Conservation (phyloP, 2,797 vertebrate species). For the Myotis pilosus region DNA sequence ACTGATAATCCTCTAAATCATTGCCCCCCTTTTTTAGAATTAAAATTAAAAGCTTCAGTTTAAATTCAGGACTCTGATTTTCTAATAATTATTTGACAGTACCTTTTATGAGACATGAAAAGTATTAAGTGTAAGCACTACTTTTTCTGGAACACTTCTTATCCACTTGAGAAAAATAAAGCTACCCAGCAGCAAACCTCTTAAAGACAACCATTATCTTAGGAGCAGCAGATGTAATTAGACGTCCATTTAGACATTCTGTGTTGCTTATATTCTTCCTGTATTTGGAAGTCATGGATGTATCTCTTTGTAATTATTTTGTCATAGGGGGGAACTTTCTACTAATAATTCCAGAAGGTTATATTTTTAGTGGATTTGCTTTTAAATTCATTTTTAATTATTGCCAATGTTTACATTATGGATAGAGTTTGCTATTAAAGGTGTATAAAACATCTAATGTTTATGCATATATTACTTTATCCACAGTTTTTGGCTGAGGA, state of each 20-base stretch:
- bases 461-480: constrained; percentile 27
- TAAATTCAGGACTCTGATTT: constrained; percentile 4
- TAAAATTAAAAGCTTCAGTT: not conserved
- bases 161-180: not conserved
- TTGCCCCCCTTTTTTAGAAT: not conserved
- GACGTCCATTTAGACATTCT: not conserved
- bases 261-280: not conserved
- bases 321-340: not conserved
- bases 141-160: not conserved
- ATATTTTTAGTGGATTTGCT: constrained; percentile 32
- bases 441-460: not conserved
- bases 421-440: not conserved
- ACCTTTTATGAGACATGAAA: not conserved
- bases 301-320: constrained; percentile 4
- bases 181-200: not conserved
- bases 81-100: not conserved
- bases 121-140: not conserved
- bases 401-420: not conserved
- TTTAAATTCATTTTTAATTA: not conserved
- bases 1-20: not conserved
- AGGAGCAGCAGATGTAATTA: not conserved
- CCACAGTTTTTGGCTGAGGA: constrained; percentile 92
- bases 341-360: not conserved
- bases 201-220: not conserved
- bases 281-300: not conserved